These are phyloP conservation scores for Drosophila tropicalis DNA, from an alignment of 1,140 invertebrate species.

Conservation along the genomic window DNA sequence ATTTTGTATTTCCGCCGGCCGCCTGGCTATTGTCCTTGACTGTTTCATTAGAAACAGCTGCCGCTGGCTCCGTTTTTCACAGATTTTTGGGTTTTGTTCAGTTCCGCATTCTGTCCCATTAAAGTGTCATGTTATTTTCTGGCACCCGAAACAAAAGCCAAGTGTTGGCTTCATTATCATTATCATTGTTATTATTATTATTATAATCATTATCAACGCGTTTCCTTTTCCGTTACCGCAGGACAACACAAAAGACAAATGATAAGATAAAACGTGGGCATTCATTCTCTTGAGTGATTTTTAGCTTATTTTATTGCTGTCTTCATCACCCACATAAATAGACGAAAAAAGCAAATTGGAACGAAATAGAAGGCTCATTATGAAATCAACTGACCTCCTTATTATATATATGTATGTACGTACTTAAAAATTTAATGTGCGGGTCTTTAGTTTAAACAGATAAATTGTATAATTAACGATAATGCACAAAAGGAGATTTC, in stretches of 20 bases:
- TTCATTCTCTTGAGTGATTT: constrained; percentile 78
- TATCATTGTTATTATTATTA: constrained; percentile 12
- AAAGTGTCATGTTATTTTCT: constrained; percentile 73
- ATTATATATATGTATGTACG: too few species aligned
- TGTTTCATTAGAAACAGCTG: constrained; percentile 81
- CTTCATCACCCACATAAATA: constrained; percentile 1
- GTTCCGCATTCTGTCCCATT: constrained; percentile 78
- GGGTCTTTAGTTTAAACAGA: background rate
- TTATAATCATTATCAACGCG: constrained; percentile 76
- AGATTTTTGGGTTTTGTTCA: constrained; percentile 79
- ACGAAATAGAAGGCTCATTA: background rate
- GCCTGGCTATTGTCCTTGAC: constrained; percentile 73
- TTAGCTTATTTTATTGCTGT: constrained; percentile 70
- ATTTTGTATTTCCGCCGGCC: constrained; percentile 74
- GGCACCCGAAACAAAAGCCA: constrained; percentile 71
- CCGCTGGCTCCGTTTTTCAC: constrained; percentile 46
- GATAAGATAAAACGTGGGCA: constrained; percentile 67
- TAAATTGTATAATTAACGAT: background rate
- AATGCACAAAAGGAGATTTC: too few species aligned
- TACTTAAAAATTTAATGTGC: background rate
- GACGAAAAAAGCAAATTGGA: background rate
- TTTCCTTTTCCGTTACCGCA: constrained; percentile 69
- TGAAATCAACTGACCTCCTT: background rate
- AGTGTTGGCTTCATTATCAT: constrained; percentile 58
- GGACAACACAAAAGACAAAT: constrained; percentile 52